Evolutionary conservation across 2,888 invertebrate species (phyloP).

Genomic region (Callosobruchus maculatus): DNA sequence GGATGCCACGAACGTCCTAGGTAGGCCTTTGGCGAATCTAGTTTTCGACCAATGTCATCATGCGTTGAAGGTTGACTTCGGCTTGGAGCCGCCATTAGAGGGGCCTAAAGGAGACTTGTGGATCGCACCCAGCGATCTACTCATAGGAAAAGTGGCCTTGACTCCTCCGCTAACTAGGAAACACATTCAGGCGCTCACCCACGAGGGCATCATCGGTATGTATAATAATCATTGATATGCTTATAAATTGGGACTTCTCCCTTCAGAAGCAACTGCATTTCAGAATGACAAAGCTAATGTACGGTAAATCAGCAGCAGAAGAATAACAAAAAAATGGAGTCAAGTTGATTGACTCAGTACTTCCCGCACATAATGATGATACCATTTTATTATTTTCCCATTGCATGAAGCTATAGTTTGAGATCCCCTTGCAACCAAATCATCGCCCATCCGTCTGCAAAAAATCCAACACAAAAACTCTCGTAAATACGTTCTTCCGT

Average conservation of each 20-base stretch:
- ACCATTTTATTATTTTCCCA: too few relatives aligned
- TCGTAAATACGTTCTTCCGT: too few relatives aligned
- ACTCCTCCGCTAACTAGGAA: slow-evolving; percentile 45
- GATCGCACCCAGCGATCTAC: slow-evolving; percentile 48
- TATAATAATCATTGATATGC: neutral
- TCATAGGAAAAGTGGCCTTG: slow-evolving; percentile 45
- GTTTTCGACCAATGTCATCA: slow-evolving; percentile 39
- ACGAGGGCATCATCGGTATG: slow-evolving; percentile 45
- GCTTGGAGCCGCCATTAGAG: slow-evolving; percentile 37
- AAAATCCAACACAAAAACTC: too few relatives aligned
- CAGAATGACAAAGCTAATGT: too few relatives aligned
- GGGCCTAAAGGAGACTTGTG: slow-evolving; percentile 45
- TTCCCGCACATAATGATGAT: too few relatives aligned
- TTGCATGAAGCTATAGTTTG: too few relatives aligned
- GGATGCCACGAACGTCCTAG: slow-evolving; percentile 40
- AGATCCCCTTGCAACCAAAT: too few relatives aligned
- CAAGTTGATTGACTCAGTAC: too few relatives aligned
- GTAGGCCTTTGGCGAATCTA: slow-evolving; percentile 39
- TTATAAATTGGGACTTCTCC: neutral
- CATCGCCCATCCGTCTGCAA: too few relatives aligned
- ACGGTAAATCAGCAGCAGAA: too few relatives aligned
- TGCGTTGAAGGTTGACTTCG: slow-evolving; percentile 36
- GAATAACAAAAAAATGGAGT: too few relatives aligned
- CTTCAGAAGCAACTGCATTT: neutral
- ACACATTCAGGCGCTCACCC: slow-evolving; percentile 45